Conservation (phyloP, 2,797 vertebrate species). For the Pipistrellus nathusii region DNA sequence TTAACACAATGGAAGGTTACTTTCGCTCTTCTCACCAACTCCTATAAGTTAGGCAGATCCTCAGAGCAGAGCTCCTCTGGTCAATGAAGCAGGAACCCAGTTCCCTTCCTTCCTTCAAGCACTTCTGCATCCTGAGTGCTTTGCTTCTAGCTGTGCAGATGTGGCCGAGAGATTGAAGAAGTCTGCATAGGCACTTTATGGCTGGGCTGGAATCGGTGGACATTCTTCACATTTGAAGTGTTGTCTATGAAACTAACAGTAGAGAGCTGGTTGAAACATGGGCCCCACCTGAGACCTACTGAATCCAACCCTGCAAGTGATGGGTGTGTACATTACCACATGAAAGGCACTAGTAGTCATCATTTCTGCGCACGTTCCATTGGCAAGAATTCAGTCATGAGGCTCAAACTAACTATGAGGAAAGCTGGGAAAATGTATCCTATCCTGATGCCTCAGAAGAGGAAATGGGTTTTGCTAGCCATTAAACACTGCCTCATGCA, state of each 20-base stretch:
- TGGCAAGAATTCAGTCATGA: not conserved
- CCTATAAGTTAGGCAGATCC: not conserved
- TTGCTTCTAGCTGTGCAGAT: not conserved
- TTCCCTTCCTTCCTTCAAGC: not conserved
- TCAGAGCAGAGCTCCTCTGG: not conserved
- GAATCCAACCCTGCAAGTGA: not conserved
- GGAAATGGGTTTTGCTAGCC: not conserved
- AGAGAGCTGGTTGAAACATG: not conserved
- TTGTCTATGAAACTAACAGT: not conserved
- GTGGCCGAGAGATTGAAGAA: not conserved
- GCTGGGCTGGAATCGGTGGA: not conserved
- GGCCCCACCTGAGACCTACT: not conserved
- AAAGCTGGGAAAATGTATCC: not conserved
- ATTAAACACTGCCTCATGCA: not conserved
- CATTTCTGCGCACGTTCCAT: not conserved
- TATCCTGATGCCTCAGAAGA: not conserved
- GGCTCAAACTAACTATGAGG: not conserved
- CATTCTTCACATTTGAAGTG: not conserved
- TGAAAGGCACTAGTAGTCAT: not conserved
- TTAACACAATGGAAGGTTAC: not conserved
- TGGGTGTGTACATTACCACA: not conserved
- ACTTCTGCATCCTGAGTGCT: not conserved
- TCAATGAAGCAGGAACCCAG: not conserved
- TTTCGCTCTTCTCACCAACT: not conserved
- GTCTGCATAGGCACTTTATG: not conserved